phyloP scores from a whole-genome alignment of 2,888 invertebrate species.

The Agapetus fuscipes region DNA sequence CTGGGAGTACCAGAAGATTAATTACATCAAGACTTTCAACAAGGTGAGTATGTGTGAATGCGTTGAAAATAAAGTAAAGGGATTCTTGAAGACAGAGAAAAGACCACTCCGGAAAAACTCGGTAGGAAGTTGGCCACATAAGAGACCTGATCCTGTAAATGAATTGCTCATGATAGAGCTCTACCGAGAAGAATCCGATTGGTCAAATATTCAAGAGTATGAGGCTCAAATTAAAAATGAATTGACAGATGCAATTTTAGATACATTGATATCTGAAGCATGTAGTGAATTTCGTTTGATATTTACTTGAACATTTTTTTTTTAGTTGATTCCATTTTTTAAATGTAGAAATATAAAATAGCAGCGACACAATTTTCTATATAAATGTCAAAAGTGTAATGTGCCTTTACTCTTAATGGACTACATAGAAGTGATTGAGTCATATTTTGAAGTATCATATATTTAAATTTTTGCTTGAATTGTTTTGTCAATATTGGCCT shows the following conservation, averaged over 20 bases:
- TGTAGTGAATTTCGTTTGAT: conserved; percentile 6
- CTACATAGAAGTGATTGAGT: too few relatives aligned
- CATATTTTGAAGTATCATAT: too few relatives aligned
- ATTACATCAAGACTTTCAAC: not conserved
- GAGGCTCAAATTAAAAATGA: conserved; percentile 16
- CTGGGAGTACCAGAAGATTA: conserved; percentile 14
- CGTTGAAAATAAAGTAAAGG: conserved; percentile 13
- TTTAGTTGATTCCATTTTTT: too few relatives aligned
- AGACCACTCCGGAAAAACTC: conserved; percentile 9
- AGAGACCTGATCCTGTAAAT: conserved; percentile 15
- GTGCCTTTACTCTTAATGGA: too few relatives aligned
- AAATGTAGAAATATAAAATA: too few relatives aligned
- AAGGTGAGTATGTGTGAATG: conserved; percentile 9
- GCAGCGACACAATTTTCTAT: too few relatives aligned
- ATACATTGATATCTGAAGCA: conserved; percentile 10
- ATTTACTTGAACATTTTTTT: too few relatives aligned
- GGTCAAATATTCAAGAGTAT: conserved; percentile 16
- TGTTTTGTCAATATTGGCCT: too few relatives aligned
- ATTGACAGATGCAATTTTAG: conserved; percentile 13
- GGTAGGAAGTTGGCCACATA: conserved; percentile 15
- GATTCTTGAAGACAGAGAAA: conserved; percentile 10
- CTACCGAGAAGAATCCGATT: conserved; percentile 16
- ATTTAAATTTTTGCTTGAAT: too few relatives aligned
- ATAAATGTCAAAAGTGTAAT: too few relatives aligned
- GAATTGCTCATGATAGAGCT: conserved; percentile 16